Evolutionary conservation across 2,113 vertebrate species (phyloP), one percentile per base, ranked within the genome.

Genomic region (Loxodonta africana): DNA sequence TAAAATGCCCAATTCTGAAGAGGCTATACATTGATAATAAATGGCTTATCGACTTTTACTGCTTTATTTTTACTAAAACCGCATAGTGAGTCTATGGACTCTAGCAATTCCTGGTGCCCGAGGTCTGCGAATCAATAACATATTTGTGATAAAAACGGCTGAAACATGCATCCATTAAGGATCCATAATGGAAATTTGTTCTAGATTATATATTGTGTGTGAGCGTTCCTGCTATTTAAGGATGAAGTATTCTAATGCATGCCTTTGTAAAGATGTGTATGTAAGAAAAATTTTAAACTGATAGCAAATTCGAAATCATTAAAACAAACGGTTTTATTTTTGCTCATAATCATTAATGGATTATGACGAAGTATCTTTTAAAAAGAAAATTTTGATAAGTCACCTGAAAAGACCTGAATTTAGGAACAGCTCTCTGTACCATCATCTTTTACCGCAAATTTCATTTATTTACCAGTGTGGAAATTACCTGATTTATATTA

Each of bases 121-220:
- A 98, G 88, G 87, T 97, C 86, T 97, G 95, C 87, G 95, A 98
- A 95, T 98, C 98, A 98, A 97, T 98, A 98, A 91, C 88, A 71
- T 97, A 97, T 98, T 95, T 98, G 90, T 97, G 98, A 98, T 98
- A 98, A 98, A 98, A 98, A 98, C 76, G 76, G 97, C 82, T 97
- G 94, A 96, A 98, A 84, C 83, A 90, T 94, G 46, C 65, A 88
- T 97, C 93, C 91, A 97, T 98, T 98, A 98, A 92, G 86, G 88
- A 97, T 97, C 96, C 92, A 91, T 98, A 98, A 98, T 97, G 92
- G 83, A 96, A 97, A 98, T 98, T 97, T 98, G 91, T 85, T 98
- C 98, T 97, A 96, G 90, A 93, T 97, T 97, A n/a, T 96, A 95
- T 60, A 93, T 17, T 77, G 14, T 90, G 44, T 88, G 74, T 98